Base-by-base conservation (phyloP, 2,797 vertebrate genomes). In the Thalassophryne amazonica region DNA sequence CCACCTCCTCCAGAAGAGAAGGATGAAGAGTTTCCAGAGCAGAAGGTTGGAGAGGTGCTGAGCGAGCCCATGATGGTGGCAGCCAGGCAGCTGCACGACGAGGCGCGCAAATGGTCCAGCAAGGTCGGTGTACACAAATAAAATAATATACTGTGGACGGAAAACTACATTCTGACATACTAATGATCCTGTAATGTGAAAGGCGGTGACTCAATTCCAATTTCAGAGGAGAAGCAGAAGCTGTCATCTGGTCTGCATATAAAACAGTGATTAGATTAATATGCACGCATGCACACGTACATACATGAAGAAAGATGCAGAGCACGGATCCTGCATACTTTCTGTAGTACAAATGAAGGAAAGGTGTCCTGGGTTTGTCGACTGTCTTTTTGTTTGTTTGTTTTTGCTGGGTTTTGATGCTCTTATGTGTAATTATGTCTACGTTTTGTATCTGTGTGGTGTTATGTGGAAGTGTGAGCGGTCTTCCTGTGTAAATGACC, bases 1-100 rank as follows among this genome's bases (percentile, higher is more conserved):
- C 97, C 97, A 3, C 97, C 97, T 8, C 96, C 96, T 1, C 97
- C 97, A 2, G 97, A 99, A 48, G 97, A 99, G 74, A 98, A 96
- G 79, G 97, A 99, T 23, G 97, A 99, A 51, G 96, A 98, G 68
- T 99, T 99, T 83, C 97, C 97, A 0, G 97, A 98, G 80, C 93
- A 93, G 90, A 97, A 95, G 71, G 94, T 86, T 0, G 96, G 96
- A 10, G 97, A 98, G 89, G 93, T 93, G 72, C 91, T 99, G 49
- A 98, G 97, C 20, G 95, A 98, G 81, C 95, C 95, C 42, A 99
- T 99, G 94, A 99, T 99, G 95, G 97, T 97, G 86, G 96, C 97
- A 4, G 97, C 97, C 55, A 89, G 95, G 64, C 96, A 98, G 76
- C 84, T 99, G 49, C 97, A 99, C 0, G 97, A 99, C 12, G 97